These are phyloP conservation scores for Calcarius ornatus DNA, from an alignment of 2,113 vertebrate species.

Conservation along the genomic window DNA sequence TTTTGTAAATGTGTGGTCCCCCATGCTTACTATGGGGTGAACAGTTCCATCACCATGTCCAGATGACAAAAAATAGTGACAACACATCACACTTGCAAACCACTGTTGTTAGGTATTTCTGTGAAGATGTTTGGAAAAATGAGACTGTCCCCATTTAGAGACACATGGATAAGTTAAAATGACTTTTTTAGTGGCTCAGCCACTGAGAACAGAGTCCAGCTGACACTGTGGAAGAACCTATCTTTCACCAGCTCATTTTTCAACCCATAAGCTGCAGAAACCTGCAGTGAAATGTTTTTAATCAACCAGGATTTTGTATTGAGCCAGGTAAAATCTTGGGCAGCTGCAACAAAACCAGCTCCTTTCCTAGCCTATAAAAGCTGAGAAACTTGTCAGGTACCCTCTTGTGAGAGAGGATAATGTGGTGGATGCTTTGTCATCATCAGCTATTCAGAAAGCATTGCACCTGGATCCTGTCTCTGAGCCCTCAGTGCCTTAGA, in stretches of 20 bases:
- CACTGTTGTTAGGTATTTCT: neutral
- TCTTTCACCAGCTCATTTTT: neutral
- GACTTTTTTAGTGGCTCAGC: neutral
- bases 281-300: neutral
- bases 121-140: neutral
- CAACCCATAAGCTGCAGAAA: neutral
- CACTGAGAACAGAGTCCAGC: neutral
- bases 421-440: neutral
- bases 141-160: neutral
- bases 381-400: neutral
- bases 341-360: neutral
- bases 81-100: neutral
- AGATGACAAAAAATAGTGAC: neutral
- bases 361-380: neutral
- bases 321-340: neutral
- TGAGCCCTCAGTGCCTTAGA: neutral
- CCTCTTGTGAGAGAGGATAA: neutral
- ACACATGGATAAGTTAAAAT: neutral
- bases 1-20: neutral
- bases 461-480: neutral
- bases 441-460: neutral
- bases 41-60: neutral
- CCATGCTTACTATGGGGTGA: rapidly evolving
- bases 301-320: neutral
- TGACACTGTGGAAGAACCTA: neutral